Evolutionary conservation across 2,113 vertebrate species (phyloP), one percentile per base, ranked within the genome.

Genomic region (Cercopithecus mona): DNA sequence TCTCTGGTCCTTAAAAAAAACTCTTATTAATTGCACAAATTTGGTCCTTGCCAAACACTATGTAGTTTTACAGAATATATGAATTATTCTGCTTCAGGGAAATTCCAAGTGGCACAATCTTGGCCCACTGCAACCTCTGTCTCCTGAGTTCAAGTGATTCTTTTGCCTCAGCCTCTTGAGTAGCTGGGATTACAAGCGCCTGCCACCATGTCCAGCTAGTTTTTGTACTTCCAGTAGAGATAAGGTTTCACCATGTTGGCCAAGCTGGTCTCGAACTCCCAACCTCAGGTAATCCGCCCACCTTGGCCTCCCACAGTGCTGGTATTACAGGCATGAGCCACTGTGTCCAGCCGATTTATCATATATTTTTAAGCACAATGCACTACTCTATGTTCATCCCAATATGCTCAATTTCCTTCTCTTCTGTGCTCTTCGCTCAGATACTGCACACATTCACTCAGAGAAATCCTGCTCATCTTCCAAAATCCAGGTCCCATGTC

Each of bases 1-100:
- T 64, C 32, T 57, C 40, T 50, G 40, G 8, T 68, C 61, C 66
- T 87, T 87, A 35, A 16, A 72, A 76, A 79, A 52, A 90, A 80
- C 9, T 55, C 78, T 94, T 76, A 82, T 93, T 48, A 89, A 79
- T 76, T 93, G 82, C 32, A 68, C 11, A 84, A 88, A 81, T 35
- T 55, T 96, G 40, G 14, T 83, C 61, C 30, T 90, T 84, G 35
- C 81, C 4, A 82, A 96, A 97, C 95, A 45, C 16, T 64, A 93
- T 6, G 20, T 32, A 78, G 48, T 40, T 94, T 90, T 96, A 88
- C 14, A 70, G 43, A 92, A 81, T 35, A 87, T 59, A 57, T 72
- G 3, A 96, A 88, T 79, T 92, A 48, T 75, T 57, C 40, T 93
- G 20, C 73, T 96, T 96, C 23, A 87, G 43, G 43, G 66, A 78